Percentiles rank a stretch among this genome's conserved stretches.
phyloP scores from a whole-genome alignment of 2,113 vertebrate species.

The Syngnathus floridae region DNA sequence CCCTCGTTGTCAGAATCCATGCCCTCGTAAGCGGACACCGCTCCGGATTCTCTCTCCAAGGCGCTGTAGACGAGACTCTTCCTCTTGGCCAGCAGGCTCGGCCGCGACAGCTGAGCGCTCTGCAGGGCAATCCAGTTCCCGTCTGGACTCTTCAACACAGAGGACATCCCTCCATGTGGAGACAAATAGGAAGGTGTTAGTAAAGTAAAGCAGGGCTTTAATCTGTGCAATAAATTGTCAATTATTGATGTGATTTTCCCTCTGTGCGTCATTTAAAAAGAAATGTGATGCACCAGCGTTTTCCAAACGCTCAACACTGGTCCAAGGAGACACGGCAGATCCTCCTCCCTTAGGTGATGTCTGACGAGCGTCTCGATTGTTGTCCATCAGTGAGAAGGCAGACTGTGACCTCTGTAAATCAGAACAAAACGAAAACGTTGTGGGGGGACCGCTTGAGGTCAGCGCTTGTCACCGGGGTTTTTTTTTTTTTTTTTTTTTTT shows the following conservation, averaged over 20 bases:
- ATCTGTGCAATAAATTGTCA: no score
- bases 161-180: slow-evolving; percentile 52
- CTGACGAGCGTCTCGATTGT: slow-evolving; percentile 25
- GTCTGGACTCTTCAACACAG: slow-evolving; percentile 82
- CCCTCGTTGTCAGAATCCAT: slow-evolving; percentile 81
- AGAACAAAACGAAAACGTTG: background rate
- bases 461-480: slow-evolving; percentile 11
- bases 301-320: slow-evolving; percentile 78
- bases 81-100: slow-evolving; percentile 78
- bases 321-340: slow-evolving; percentile 73
- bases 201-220: no score
- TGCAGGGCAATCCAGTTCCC: slow-evolving; percentile 93
- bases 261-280: background rate
- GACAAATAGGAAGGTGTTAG: slow-evolving; percentile 1
- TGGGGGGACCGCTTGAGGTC: slow-evolving; percentile 33
- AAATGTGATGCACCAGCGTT: slow-evolving; percentile 70
- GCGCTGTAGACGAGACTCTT: slow-evolving; percentile 79
- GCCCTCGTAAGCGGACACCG: slow-evolving; percentile 82
- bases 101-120: slow-evolving; percentile 68
- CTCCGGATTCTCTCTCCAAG: slow-evolving; percentile 78
- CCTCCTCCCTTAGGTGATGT: slow-evolving; percentile 59
- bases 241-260: no score
- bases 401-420: slow-evolving; percentile 57
- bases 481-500: no score
- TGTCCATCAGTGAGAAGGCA: slow-evolving; percentile 51